Conservation (phyloP, 2,888 invertebrate species). For the Noctua fimbriata region DNA sequence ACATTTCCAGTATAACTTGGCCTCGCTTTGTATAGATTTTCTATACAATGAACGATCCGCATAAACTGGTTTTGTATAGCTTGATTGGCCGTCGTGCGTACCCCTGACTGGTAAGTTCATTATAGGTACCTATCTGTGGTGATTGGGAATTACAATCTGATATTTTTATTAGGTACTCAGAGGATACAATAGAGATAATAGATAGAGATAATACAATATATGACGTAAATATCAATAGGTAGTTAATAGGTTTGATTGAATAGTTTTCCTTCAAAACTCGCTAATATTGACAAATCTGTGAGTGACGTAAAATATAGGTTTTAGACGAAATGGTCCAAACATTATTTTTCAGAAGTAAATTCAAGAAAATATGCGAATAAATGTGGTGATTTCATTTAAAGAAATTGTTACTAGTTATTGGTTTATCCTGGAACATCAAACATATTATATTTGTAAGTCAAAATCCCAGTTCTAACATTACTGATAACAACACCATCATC, state of each 20-base stretch:
- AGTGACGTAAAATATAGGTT: not conserved
- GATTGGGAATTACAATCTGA: not conserved
- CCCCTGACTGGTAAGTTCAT: no score
- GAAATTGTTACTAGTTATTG: not conserved
- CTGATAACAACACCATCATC: no score
- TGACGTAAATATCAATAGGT: not conserved
- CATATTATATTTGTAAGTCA: not conserved
- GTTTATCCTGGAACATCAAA: not conserved
- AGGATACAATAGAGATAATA: no score
- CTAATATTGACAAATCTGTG: not conserved
- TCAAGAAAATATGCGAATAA: not conserved
- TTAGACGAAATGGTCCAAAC: not conserved
- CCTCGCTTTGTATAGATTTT: no score
- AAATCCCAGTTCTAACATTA: not conserved
- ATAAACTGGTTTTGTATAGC: no score
- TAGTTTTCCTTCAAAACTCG: not conserved
- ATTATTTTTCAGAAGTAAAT: not conserved
- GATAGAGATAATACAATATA: no score
- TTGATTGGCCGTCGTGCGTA: no score
- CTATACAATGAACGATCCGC: no score
- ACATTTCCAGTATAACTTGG: no score
- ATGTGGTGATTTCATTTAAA: not conserved
- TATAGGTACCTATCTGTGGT: no score
- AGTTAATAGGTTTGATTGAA: not conserved
- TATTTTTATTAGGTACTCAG: not conserved